Base-by-base conservation (phyloP, 1,140 invertebrate genomes). In the Hyles vespertilio region DNA sequence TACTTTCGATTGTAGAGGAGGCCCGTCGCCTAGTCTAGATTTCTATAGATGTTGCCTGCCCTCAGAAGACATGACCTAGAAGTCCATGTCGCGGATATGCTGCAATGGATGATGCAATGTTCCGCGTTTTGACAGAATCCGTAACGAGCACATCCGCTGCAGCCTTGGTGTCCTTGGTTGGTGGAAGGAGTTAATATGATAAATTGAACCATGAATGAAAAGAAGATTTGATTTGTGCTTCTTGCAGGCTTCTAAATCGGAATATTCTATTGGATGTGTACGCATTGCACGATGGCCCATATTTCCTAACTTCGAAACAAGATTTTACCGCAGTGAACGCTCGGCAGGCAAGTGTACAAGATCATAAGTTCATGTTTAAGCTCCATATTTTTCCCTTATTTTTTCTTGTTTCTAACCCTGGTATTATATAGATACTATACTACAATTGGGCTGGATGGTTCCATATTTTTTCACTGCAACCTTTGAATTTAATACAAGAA, bases 221-320 rank as follows among this genome's bases (percentile, higher is more conserved):
- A 40, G 8, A 40, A 40, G 36, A 5, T 40, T 40, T 40, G 22
- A 22, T 22, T 22, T 22, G 22, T 22, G 22, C n/a, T 32, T 51
- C 22, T 51, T n/a, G 46, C 6, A 68, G 69, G n/a, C 56, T 71
- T 36, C 43, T 68, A 45, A 51, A 63, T 36, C 55, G 55, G 8
- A 58, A 68, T 32, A 57, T 68, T 3, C 55, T 71, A 32, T 9
- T 61, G 45, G 69, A 71, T 45, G 60, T 56, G 3, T 71, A 59
- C 40, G 65, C 65, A 12, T 56, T 71, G 12, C 69, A 71, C 46
- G 69, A 71, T 56, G 69, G 69, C 12, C 65, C 62, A 9, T 68
- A 68, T 32, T 68, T 61, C 50, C 55, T 63, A 12, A 34, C 52
- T 4, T 55, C 44, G 5, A 36, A 63, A 2, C 59, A 68, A 61